These are phyloP conservation scores for Epinephelus fuscoguttatus DNA, from an alignment of 2,113 vertebrate species.

Conservation along the genomic window DNA sequence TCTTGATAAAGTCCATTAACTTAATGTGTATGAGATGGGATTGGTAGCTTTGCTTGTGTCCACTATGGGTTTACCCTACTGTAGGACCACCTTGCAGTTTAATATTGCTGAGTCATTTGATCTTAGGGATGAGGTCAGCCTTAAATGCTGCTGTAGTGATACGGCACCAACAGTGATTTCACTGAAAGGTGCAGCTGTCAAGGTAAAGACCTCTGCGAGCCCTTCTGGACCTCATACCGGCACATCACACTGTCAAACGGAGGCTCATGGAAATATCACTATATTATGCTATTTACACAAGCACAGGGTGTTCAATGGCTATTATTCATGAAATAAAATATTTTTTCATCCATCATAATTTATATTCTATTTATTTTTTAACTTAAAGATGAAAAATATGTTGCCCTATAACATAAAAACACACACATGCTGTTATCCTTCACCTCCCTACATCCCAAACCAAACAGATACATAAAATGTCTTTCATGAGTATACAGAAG, in stretches of 20 bases:
- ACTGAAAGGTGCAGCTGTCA: conserved; percentile 56
- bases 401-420: neutral
- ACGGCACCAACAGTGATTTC: conserved; percentile 27
- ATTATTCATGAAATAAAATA: neutral
- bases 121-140: conserved; percentile 67
- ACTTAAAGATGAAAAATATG: neutral
- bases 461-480: neutral
- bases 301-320: neutral
- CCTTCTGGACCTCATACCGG: conserved; percentile 16
- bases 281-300: neutral
- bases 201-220: conserved; percentile 57
- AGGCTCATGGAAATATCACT: conserved; percentile 7
- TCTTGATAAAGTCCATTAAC: conserved; percentile 63
- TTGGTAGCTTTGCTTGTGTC: conserved; percentile 46
- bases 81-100: conserved; percentile 51
- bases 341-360: neutral
- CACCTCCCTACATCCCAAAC: neutral
- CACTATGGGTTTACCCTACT: conserved; percentile 46
- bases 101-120: conserved; percentile 67
- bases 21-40: conserved; percentile 68
- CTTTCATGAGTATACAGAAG: neutral
- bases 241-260: conserved; percentile 6
- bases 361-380: no score
- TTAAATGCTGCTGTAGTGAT: conserved; percentile 45
- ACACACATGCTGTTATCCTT: neutral